Conservation (phyloP, 2,888 invertebrate species). For the Selenia dentaria region DNA sequence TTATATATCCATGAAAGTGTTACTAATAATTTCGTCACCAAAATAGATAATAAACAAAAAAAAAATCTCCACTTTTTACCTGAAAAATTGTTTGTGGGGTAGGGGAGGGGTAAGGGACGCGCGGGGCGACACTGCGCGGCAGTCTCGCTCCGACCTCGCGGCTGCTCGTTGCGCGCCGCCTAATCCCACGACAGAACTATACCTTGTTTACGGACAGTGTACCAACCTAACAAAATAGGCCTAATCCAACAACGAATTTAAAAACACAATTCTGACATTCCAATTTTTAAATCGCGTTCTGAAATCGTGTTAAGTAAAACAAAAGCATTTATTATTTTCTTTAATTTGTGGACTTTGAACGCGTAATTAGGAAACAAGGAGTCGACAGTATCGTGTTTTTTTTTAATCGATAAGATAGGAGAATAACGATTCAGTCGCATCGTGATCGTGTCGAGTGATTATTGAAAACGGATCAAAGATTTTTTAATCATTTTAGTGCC, state of each 20-base stretch:
- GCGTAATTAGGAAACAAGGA: conserved; percentile 45
- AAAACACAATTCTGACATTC: conserved; percentile 11
- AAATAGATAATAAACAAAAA: conserved; percentile 41
- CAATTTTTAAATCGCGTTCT: conserved; percentile 1
- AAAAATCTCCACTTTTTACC: conserved; percentile 65
- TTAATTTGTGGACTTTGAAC: conserved; percentile 40
- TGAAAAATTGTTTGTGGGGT: conserved; percentile 52
- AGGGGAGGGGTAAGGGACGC: conserved; percentile 55
- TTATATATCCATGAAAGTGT: conserved; percentile 12
- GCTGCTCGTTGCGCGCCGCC: conserved; percentile 47
- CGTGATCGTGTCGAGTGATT: conserved; percentile 68
- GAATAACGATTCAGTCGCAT: conserved; percentile 45
- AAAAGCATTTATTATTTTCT: conserved; percentile 15
- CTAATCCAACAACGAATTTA: conserved; percentile 49
- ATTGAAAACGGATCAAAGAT: conserved; percentile 52
- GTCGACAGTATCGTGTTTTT: conserved; percentile 35
- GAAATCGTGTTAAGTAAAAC: conserved; percentile 7
- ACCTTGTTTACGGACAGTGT: conserved; percentile 35
- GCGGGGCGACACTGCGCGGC: conserved; percentile 66
- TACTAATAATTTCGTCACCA: conserved; percentile 29
- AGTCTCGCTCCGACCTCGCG: conserved; percentile 63
- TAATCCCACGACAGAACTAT: conserved; percentile 28
- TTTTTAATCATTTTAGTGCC: conserved; percentile 51
- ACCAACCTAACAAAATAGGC: conserved; percentile 38
- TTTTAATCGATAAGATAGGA: conserved; percentile 63